Conservation (phyloP, 2,797 vertebrate genomes). For the Melanotaenia pygmaea region DNA sequence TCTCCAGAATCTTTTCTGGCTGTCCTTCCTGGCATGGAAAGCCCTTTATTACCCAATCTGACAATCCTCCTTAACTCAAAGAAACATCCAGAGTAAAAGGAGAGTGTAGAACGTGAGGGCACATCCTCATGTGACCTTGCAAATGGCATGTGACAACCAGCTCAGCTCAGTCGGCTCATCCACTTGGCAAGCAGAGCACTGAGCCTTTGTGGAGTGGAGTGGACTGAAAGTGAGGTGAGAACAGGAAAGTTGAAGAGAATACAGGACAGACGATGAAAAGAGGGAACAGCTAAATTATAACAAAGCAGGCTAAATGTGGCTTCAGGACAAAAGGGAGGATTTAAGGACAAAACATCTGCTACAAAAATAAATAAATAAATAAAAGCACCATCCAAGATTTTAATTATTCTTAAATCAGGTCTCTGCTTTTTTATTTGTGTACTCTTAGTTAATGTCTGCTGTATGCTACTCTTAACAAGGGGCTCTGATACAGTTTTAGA, state of each 20-base stretch:
- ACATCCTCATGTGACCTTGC: conserved; percentile 46
- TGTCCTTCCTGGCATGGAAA: conserved; percentile 7
- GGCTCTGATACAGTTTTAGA: conserved; percentile 1
- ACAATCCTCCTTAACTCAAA: conserved; percentile 48
- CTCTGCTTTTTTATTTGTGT: not conserved
- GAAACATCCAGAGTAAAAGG: conserved; percentile 31
- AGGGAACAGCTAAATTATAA: not conserved
- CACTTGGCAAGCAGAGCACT: conserved; percentile 47
- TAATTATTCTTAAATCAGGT: not conserved
- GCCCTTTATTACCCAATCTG: conserved; percentile 34
- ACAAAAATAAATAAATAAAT: no score
- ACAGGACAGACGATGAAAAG: conserved; percentile 13
- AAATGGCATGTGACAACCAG: conserved; percentile 70
- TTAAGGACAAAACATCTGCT: not conserved
- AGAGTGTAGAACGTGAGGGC: conserved; percentile 55
- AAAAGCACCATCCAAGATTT: not conserved
- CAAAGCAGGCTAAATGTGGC: conserved; percentile 1
- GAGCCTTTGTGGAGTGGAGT: conserved; percentile 8
- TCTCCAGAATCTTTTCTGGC: conserved; percentile 27
- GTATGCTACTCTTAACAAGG: not conserved
- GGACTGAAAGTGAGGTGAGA: conserved; percentile 5
- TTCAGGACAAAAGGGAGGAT: conserved; percentile 1
- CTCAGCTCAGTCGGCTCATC: conserved; percentile 63
- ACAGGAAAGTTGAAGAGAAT: conserved; percentile 22
- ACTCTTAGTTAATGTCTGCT: not conserved